Evolutionary conservation across 2,888 invertebrate genomes (phyloP).

Genomic region (Rotaria magnacalcarata): DNA sequence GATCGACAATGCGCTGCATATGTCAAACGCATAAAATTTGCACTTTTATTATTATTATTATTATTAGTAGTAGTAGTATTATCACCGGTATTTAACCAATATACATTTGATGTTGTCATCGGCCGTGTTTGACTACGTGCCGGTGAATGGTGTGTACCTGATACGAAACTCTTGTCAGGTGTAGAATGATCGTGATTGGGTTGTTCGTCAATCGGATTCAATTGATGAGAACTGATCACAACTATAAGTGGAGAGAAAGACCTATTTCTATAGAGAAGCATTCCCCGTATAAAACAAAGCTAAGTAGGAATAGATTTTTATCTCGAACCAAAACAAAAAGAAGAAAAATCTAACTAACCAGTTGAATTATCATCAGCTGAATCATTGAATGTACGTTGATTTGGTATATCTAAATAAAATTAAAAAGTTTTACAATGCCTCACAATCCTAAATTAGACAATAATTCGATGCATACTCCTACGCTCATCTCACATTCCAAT

Average conservation of each 20-base stretch:
- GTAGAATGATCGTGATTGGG: neutral
- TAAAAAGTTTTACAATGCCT: no score
- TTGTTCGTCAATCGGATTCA: conserved; percentile 13
- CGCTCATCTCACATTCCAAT: no score
- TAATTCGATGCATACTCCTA: no score
- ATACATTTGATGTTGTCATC: neutral
- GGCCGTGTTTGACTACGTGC: neutral
- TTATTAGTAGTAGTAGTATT: neutral
- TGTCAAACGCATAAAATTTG: conserved; percentile 36
- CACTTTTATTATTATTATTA: neutral
- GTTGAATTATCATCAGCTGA: neutral
- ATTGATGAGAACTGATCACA: conserved; percentile 15
- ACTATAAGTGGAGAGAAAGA: conserved; percentile 4
- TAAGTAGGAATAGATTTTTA: no score
- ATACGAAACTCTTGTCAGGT: neutral
- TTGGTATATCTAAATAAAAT: neutral
- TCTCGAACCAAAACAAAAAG: no score
- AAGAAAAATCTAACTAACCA: neutral
- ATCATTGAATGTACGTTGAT: neutral
- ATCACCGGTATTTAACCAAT: conserved; percentile 35
- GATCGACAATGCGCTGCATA: neutral
- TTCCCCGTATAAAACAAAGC: neutral
- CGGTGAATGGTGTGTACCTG: neutral
- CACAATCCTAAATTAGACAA: no score
- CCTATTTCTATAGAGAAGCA: neutral